Conservation (phyloP, 1,140 invertebrate species). For the Protaetia brevitarsis region DNA sequence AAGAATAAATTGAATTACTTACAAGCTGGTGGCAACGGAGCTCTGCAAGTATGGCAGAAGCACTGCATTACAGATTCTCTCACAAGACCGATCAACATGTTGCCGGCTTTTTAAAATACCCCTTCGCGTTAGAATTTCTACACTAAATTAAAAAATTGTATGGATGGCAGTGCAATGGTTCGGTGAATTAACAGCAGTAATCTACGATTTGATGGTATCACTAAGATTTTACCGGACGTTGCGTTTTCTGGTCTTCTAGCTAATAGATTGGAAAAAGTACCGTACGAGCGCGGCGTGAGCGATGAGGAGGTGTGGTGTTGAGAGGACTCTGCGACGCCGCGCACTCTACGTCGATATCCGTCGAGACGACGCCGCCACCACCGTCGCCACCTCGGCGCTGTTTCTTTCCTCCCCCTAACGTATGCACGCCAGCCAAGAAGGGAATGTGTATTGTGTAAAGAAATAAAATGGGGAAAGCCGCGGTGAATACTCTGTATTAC, state of each 20-base stretch:
- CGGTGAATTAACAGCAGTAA: neutral
- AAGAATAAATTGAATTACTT: constrained; percentile 44
- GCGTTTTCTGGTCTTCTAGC: neutral
- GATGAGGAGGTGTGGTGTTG: constrained; percentile 28
- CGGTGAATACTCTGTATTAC: neutral
- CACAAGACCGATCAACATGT: constrained; percentile 80
- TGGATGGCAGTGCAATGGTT: constrained; percentile 17
- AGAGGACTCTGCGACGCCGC: constrained; percentile 24
- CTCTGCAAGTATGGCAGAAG: constrained; percentile 85
- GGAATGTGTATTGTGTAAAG: constrained; percentile 1
- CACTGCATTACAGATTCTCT: constrained; percentile 84
- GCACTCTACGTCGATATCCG: constrained; percentile 25
- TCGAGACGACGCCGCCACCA: constrained; percentile 23
- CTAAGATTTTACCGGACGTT: neutral
- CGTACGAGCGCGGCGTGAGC: constrained; percentile 10
- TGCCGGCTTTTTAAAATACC: constrained; percentile 41
- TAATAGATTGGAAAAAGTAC: neutral
- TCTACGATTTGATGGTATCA: neutral
- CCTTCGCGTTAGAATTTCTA: neutral
- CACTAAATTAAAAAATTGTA: constrained; percentile 9
- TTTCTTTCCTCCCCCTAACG: neutral
- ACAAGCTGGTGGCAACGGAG: constrained; percentile 71
- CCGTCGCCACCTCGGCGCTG: constrained; percentile 7
- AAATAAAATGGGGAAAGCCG: neutral
- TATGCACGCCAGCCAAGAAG: neutral